Evolutionary conservation across 2,797 vertebrate species (phyloP).

Genomic region (Agapornis canus): DNA sequence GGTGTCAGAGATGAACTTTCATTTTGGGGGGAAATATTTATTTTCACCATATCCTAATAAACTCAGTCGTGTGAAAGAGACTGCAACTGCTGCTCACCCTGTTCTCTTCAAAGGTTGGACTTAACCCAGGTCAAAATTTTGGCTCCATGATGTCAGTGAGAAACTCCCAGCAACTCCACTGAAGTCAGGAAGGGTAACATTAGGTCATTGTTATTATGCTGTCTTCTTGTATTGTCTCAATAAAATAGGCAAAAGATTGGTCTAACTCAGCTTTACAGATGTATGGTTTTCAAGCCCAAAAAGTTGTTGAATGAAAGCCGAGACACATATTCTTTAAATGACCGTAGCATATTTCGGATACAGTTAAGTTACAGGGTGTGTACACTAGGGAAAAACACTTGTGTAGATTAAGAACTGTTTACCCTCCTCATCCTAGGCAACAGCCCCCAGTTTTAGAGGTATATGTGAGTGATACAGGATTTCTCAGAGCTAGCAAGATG

Average conservation of each 20-base stretch:
- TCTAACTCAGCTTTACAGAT: not conserved
- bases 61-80: not conserved
- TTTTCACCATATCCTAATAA: not conserved
- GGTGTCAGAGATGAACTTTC: not conserved
- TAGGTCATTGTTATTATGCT: not conserved
- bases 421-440: not conserved
- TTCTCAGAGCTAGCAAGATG: not conserved
- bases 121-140: not conserved
- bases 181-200: not conserved
- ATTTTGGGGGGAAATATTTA: not conserved
- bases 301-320: not conserved
- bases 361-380: constrained; percentile 10
- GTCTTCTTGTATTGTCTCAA: not conserved
- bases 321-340: not conserved
- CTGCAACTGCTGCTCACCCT: not conserved
- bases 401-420: constrained; percentile 6
- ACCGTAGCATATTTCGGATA: not conserved
- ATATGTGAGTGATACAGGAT: not conserved
- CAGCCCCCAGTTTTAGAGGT: not conserved
- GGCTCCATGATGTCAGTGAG: not conserved
- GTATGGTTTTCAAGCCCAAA: not conserved
- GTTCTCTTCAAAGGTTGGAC: not conserved
- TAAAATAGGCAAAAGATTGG: not conserved
- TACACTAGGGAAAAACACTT: not conserved
- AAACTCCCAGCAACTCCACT: not conserved